Percentiles rank a stretch among this genome's conserved stretches.
Conservation (phyloP, 2,888 invertebrate genomes). For the Desoria tigrina region DNA sequence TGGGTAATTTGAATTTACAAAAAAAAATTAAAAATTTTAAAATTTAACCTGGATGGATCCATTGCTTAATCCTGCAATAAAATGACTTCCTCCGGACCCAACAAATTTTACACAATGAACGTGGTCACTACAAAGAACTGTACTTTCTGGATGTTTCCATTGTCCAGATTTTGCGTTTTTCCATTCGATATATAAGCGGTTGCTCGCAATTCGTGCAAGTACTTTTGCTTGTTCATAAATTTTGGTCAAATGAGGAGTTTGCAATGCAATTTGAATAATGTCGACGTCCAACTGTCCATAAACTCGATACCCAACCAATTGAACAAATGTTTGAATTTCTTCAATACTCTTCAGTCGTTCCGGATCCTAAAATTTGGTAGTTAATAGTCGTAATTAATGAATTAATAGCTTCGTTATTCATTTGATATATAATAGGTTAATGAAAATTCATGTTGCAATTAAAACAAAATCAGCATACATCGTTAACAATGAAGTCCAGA, state of each 20-base stretch:
- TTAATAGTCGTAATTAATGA: not conserved
- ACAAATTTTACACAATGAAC: conserved; percentile 58
- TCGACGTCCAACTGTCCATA: conserved; percentile 66
- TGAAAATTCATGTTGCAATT: too few relatives aligned
- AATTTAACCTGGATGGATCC: conserved; percentile 60
- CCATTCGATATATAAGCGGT: conserved; percentile 66
- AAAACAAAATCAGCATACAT: too few relatives aligned
- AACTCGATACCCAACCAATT: conserved; percentile 65
- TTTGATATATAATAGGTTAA: too few relatives aligned
- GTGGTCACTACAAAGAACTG: conserved; percentile 44
- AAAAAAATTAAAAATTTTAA: conserved; percentile 25
- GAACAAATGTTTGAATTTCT: conserved; percentile 65
- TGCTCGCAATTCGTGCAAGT: conserved; percentile 60
- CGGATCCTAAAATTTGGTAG: conserved; percentile 59
- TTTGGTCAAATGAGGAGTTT: conserved; percentile 64
- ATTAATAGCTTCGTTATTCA: not conserved
- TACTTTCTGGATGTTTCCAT: conserved; percentile 49
- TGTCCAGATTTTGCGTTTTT: conserved; percentile 48
- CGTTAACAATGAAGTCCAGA: conserved; percentile 62
- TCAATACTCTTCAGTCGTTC: conserved; percentile 59
- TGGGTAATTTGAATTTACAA: too few relatives aligned
- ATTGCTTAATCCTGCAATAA: conserved; percentile 60
- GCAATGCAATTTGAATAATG: conserved; percentile 70
- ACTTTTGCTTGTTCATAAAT: conserved; percentile 64
- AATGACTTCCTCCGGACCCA: conserved; percentile 57